Evolutionary conservation across 2,888 invertebrate genomes (phyloP).

Genomic region (Amblyjoppa fuscipennis): DNA sequence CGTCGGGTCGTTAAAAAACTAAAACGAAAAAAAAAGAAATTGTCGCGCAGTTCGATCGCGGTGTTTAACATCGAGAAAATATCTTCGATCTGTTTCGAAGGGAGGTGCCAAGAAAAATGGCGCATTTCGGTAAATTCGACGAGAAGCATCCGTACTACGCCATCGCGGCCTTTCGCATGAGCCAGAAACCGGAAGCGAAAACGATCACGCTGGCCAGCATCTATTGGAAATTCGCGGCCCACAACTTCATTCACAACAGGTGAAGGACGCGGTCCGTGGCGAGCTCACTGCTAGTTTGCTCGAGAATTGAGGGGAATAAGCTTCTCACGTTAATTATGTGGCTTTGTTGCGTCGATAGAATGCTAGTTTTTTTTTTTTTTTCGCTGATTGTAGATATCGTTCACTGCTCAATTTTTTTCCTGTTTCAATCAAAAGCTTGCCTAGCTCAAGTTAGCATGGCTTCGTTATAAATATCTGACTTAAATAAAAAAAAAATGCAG

Average conservation of each 20-base stretch:
- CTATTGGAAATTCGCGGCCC: slow-evolving; percentile 81
- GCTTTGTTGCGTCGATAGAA: slow-evolving; percentile 24
- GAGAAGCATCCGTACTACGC: slow-evolving; percentile 78
- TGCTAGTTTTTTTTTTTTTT: slow-evolving; percentile 13
- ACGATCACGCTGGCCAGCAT: slow-evolving; percentile 77
- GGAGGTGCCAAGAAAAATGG: slow-evolving; percentile 73
- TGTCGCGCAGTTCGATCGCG: background rate
- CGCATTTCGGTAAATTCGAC: slow-evolving; percentile 77
- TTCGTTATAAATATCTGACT: slow-evolving; percentile 30
- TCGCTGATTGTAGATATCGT: background rate
- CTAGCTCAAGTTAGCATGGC: slow-evolving; percentile 2
- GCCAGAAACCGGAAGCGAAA: slow-evolving; percentile 77
- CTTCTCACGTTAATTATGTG: slow-evolving; percentile 25
- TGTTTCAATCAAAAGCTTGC: slow-evolving; percentile 1
- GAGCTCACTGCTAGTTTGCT: background rate
- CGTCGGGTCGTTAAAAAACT: background rate
- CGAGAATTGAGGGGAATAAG: slow-evolving; percentile 15
- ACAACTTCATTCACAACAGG: slow-evolving; percentile 79
- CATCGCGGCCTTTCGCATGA: slow-evolving; percentile 79
- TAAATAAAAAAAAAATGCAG: background rate
- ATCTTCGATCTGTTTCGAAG: slow-evolving; percentile 68
- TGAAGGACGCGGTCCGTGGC: slow-evolving; percentile 48
- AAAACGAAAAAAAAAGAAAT: background rate
- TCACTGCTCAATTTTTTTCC: slow-evolving; percentile 19
- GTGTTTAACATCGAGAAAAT: slow-evolving; percentile 31